Evolutionary conservation across 1,140 invertebrate species (phyloP).

Genomic region (Nixonia krombeini): DNA sequence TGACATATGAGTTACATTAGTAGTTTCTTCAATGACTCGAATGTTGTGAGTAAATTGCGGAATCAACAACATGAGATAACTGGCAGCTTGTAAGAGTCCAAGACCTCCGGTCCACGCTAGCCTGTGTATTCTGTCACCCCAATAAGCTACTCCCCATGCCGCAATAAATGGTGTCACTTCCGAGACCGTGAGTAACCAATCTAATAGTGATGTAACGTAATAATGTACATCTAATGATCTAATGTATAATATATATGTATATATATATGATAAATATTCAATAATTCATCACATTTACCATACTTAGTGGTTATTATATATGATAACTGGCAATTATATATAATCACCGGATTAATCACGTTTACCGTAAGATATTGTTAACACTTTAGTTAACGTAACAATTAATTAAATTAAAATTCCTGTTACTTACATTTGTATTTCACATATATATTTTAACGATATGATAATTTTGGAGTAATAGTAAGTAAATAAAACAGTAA

Average conservation of each 20-base stretch:
- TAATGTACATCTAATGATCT: too few species aligned
- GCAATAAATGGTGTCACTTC: conserved; percentile 72
- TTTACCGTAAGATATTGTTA: too few species aligned
- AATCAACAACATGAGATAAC: conserved; percentile 73
- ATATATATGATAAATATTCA: not conserved
- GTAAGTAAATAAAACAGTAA: too few species aligned
- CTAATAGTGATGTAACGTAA: conserved; percentile 65
- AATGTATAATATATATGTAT: too few species aligned
- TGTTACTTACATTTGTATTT: not conserved
- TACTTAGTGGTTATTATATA: too few species aligned
- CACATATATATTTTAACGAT: not conserved
- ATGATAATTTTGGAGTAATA: too few species aligned
- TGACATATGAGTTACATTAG: conserved; percentile 58
- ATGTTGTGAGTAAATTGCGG: conserved; percentile 71
- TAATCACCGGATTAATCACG: too few species aligned
- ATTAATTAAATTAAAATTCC: not conserved
- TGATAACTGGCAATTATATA: too few species aligned
- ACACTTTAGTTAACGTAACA: too few species aligned
- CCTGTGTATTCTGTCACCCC: conserved; percentile 75
- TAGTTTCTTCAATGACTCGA: conserved; percentile 52
- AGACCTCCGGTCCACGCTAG: conserved; percentile 74
- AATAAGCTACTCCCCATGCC: conserved; percentile 73
- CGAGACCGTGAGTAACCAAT: conserved; percentile 74
- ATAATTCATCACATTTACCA: not conserved
- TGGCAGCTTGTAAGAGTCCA: conserved; percentile 73